Conservation (phyloP, 1,140 invertebrate species). For the Uloborus diversus region DNA sequence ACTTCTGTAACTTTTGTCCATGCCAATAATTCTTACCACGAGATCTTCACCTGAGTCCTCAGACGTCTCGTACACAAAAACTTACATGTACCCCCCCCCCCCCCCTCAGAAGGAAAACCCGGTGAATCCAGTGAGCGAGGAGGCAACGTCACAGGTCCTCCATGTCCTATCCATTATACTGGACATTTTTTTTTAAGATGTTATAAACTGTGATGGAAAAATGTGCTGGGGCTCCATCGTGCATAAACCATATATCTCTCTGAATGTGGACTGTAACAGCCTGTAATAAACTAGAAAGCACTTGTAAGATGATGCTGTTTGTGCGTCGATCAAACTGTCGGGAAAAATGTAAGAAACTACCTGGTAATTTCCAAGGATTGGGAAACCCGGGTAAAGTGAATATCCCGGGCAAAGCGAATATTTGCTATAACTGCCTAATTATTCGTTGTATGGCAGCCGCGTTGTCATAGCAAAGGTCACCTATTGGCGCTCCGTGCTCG, state of each 20-base stretch:
- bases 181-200: slow-evolving; percentile 1
- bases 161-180: slow-evolving; percentile 4
- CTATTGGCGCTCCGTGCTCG: no score
- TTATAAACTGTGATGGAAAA: neutral
- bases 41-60: neutral
- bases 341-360: no score
- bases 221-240: neutral
- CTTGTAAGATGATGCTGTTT: no score
- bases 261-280: neutral
- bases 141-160: slow-evolving; percentile 42
- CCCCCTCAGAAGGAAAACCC: slow-evolving; percentile 57
- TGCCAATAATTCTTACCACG: neutral
- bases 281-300: neutral
- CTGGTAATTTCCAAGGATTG: no score
- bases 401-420: no score
- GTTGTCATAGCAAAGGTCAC: no score
- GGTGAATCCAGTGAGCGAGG: slow-evolving; percentile 55
- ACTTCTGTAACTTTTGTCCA: neutral
- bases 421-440: no score
- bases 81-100: slow-evolving; percentile 57
- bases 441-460: no score
- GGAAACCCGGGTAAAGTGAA: no score
- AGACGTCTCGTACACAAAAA: slow-evolving; percentile 25
- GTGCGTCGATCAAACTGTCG: no score
- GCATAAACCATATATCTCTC: slow-evolving; percentile 1